These are phyloP conservation scores for Serrognathus titanus DNA, from an alignment of 2,888 invertebrate species.

Conservation along the genomic window DNA sequence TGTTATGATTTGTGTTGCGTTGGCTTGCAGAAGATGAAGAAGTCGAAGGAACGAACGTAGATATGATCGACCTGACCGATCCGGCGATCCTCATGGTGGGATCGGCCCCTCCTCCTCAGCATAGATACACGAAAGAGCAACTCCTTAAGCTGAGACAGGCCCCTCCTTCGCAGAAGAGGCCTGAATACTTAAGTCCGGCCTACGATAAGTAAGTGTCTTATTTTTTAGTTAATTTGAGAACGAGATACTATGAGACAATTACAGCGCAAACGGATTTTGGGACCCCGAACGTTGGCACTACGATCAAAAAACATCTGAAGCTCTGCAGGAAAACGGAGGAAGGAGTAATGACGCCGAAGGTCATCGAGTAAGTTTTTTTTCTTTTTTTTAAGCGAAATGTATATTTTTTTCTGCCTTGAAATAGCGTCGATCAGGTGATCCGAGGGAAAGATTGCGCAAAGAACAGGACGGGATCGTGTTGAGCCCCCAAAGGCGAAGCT, in stretches of 20 bases:
- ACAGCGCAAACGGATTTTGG: slow-evolving; percentile 50
- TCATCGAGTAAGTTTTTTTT: slow-evolving; percentile 49
- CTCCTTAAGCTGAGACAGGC: slow-evolving; percentile 68
- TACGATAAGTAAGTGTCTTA: slow-evolving; percentile 53
- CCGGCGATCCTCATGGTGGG: slow-evolving; percentile 60
- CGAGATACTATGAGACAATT: neutral
- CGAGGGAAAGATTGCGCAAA: slow-evolving; percentile 74
- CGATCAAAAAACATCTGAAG: slow-evolving; percentile 58
- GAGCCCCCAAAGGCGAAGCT: slow-evolving; percentile 81
- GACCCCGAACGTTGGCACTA: slow-evolving; percentile 55
- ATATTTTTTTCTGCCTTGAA: neutral
- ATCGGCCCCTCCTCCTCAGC: slow-evolving; percentile 46
- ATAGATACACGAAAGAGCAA: slow-evolving; percentile 64
- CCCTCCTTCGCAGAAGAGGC: slow-evolving; percentile 67
- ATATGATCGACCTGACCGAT: slow-evolving; percentile 48
- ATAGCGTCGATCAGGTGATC: slow-evolving; percentile 60
- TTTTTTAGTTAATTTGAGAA: neutral
- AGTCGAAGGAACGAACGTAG: slow-evolving; percentile 51
- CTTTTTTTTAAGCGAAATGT: neutral
- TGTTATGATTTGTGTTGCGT: neutral
- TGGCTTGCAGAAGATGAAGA: slow-evolving; percentile 52
- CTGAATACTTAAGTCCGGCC: slow-evolving; percentile 62
- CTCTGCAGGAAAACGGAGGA: slow-evolving; percentile 61
- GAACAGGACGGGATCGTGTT: slow-evolving; percentile 81
- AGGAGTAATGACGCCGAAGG: slow-evolving; percentile 55